A percentile compares a stretch with the other conserved stretches of the same genome.
These are phyloP conservation scores for Aurelia sp. DNA, from an alignment of 30 jellyfish, hydroid and myxozoan genomes.

Conservation along the genomic window DNA sequence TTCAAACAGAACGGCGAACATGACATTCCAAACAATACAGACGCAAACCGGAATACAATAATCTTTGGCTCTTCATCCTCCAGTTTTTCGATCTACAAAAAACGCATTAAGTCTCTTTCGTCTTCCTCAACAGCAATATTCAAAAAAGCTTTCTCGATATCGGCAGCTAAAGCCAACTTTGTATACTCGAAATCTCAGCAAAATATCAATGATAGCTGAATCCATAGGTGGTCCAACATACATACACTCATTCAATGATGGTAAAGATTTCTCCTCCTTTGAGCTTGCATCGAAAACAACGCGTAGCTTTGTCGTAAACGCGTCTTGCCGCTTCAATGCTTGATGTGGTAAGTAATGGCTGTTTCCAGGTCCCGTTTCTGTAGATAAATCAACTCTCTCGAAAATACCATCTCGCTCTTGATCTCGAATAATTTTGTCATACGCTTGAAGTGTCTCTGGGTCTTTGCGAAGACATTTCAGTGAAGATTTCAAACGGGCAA, in stretches of 20 bases:
- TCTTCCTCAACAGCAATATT: neutral
- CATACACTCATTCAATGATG: constrained; percentile 38
- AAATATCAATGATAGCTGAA: constrained; percentile 30
- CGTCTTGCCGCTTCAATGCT: constrained; percentile 13
- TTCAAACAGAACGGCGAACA: no score
- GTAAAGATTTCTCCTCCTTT: neutral
- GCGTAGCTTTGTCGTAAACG: constrained; percentile 25
- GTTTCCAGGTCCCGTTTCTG: constrained; percentile 7
- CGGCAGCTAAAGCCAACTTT: constrained; percentile 15
- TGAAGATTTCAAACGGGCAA: no score
- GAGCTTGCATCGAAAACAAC: no score
- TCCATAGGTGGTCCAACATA: constrained; percentile 38
- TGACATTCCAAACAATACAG: constrained; percentile 55
- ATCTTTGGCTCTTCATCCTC: neutral
- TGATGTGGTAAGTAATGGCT: constrained; percentile 30
- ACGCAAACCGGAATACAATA: constrained; percentile 7
- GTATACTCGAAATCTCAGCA: constrained; percentile 24
- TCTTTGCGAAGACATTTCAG: no score
- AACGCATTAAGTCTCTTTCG: neutral
- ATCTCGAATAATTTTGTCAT: constrained; percentile 18
- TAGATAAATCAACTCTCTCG: constrained; percentile 6
- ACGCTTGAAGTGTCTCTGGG: no score
- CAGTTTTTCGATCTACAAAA: neutral
- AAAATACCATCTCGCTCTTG: constrained; percentile 31
- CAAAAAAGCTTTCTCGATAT: no score